Percentiles rank a stretch among this genome's conserved stretches.
Conservation (phyloP, 2,113 vertebrate genomes). For the Cheilinus undulatus region DNA sequence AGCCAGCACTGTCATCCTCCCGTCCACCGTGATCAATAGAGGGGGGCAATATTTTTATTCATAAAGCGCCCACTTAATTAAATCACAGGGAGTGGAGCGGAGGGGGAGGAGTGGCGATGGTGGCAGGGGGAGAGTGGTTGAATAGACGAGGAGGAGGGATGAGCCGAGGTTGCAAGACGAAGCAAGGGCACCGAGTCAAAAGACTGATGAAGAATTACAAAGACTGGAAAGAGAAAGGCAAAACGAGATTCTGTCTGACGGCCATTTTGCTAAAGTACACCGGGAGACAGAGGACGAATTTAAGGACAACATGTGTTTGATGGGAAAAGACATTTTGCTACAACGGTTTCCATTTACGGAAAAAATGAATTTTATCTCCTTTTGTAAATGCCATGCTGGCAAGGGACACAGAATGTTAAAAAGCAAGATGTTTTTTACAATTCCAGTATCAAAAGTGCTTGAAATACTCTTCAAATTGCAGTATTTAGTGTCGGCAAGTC, state of each 20-base stretch:
- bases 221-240: constrained; percentile 45
- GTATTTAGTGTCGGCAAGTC: too few species aligned
- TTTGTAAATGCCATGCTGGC: constrained; percentile 12
- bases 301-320: constrained; percentile 33
- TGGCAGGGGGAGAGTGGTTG: not conserved
- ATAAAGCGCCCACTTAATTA: constrained; percentile 96
- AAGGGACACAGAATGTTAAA: not conserved
- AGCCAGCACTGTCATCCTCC: constrained; percentile 89
- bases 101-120: not conserved
- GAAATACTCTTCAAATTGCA: too few species aligned
- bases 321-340: constrained; percentile 20
- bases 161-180: constrained; percentile 41
- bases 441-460: too few species aligned
- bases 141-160: constrained; percentile 23
- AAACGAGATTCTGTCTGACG: constrained; percentile 33
- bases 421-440: not conserved
- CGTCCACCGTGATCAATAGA: constrained; percentile 92
- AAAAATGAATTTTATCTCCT: constrained; percentile 17
- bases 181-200: constrained; percentile 75
- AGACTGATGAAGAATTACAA: constrained; percentile 72
- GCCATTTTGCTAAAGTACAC: constrained; percentile 3
- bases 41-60: constrained; percentile 95
- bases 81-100: constrained; percentile 89
- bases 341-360: constrained; percentile 7
- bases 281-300: constrained; percentile 37